These are phyloP conservation scores for Euthynnus affinis DNA, from an alignment of 2,797 vertebrate species.

Conservation along the genomic window DNA sequence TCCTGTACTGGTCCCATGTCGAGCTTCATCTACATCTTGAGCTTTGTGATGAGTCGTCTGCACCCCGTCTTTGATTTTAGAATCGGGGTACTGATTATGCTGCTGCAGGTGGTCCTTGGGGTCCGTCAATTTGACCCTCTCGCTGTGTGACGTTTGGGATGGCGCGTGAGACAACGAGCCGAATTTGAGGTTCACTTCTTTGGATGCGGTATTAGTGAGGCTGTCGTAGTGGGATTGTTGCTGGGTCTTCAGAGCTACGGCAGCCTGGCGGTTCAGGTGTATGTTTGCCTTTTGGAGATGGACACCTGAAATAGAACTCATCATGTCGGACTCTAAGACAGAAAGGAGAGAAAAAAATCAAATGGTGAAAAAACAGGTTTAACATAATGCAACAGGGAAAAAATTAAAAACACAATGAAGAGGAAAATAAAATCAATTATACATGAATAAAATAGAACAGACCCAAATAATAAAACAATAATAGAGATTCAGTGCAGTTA, in stretches of 20 bases:
- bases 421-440: too few relatives aligned
- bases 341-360: constrained; percentile 15
- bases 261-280: constrained; percentile 39
- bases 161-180: constrained; percentile 10
- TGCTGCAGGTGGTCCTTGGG: constrained; percentile 21
- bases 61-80: constrained; percentile 22
- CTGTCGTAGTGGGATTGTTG: constrained; percentile 42
- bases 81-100: not conserved
- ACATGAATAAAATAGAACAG: too few relatives aligned
- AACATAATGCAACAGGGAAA: too few relatives aligned
- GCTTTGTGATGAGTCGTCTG: not conserved
- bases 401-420: too few relatives aligned
- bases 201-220: constrained; percentile 29
- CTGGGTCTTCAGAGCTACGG: constrained; percentile 45
- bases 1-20: not conserved
- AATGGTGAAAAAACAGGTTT: not conserved
- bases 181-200: constrained; percentile 50
- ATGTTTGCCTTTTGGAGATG: constrained; percentile 23
- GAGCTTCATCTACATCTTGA: not conserved
- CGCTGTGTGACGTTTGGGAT: constrained; percentile 19
- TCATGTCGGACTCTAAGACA: constrained; percentile 77
- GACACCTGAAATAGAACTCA: constrained; percentile 57
- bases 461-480: not conserved
- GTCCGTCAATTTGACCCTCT: constrained; percentile 16
- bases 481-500: not conserved